phyloP scores from a whole-genome alignment of 2,113 vertebrate genomes.

The Alethe diademata region DNA sequence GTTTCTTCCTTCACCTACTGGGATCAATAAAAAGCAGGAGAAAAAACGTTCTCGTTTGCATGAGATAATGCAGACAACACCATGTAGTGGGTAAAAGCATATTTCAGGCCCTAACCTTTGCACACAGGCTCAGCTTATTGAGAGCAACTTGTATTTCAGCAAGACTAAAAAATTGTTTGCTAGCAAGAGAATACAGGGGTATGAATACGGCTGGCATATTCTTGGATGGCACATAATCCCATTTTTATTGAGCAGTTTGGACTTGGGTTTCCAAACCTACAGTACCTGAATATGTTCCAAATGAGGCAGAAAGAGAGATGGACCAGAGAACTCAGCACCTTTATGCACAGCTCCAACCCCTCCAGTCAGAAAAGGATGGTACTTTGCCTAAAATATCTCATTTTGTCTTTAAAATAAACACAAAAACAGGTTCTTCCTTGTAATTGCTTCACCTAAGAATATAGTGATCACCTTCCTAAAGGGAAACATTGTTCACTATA shows the following conservation, averaged over 20 bases:
- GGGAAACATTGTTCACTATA: neutral
- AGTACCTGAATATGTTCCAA: neutral
- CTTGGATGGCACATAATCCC: neutral
- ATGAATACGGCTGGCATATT: neutral
- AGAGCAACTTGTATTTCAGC: neutral
- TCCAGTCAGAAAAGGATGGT: neutral
- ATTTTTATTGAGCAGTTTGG: neutral
- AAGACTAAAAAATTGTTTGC: neutral
- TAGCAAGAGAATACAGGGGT: neutral
- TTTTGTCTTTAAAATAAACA: neutral
- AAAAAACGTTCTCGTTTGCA: neutral
- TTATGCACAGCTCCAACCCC: neutral
- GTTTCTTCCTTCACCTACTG: slow-evolving; percentile 11
- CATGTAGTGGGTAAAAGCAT: neutral
- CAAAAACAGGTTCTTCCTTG: neutral
- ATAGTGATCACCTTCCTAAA: neutral
- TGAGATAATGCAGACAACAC: neutral
- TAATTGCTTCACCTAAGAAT: neutral
- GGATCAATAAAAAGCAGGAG: slow-evolving; percentile 38
- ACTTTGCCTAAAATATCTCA: neutral
- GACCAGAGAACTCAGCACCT: neutral
- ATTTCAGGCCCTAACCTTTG: neutral
- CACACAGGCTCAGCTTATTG: neutral
- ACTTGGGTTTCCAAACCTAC: neutral
- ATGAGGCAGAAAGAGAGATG: neutral